Conservation (phyloP, 2,888 invertebrate genomes). For the Athetis lepigone region DNA sequence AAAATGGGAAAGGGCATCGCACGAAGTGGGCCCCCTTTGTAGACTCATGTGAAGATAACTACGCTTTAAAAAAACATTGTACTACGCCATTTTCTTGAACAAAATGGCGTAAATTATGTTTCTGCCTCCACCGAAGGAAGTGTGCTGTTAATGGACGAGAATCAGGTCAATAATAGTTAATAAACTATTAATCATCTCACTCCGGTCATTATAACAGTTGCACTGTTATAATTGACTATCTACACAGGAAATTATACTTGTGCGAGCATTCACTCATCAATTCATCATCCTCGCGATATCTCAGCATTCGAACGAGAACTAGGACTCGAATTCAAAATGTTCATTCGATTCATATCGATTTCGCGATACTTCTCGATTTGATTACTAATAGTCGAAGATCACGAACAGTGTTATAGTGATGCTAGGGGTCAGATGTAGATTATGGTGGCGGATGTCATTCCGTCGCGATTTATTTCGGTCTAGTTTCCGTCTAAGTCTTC, state of each 20-base stretch:
- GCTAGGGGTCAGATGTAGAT: slow-evolving; percentile 34
- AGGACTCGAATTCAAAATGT: slow-evolving; percentile 41
- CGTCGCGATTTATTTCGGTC: slow-evolving; percentile 19
- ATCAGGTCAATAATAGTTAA: slow-evolving; percentile 59
- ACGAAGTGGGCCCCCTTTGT: slow-evolving; percentile 38
- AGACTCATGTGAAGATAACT: slow-evolving; percentile 24
- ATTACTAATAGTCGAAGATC: slow-evolving; percentile 34
- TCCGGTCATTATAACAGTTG: slow-evolving; percentile 62
- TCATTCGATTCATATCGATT: slow-evolving; percentile 46
- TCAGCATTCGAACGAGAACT: slow-evolving; percentile 33
- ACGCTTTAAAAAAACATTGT: slow-evolving; percentile 34
- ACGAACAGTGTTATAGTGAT: slow-evolving; percentile 43
- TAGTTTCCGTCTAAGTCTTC: slow-evolving; percentile 15
- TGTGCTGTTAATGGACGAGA: slow-evolving; percentile 40
- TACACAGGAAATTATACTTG: slow-evolving; percentile 69
- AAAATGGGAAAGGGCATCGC: slow-evolving; percentile 50
- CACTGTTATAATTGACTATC: slow-evolving; percentile 67
- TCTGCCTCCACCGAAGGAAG: slow-evolving; percentile 39
- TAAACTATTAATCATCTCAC: slow-evolving; percentile 64
- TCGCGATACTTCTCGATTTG: slow-evolving; percentile 40
- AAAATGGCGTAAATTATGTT: too few relatives aligned
- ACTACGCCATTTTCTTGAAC: slow-evolving; percentile 19
- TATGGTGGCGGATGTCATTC: slow-evolving; percentile 40
- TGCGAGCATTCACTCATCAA: slow-evolving; percentile 69
- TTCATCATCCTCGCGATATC: slow-evolving; percentile 60